Conservation (phyloP, 2,113 vertebrate genomes). For the Felis chaus region DNA sequence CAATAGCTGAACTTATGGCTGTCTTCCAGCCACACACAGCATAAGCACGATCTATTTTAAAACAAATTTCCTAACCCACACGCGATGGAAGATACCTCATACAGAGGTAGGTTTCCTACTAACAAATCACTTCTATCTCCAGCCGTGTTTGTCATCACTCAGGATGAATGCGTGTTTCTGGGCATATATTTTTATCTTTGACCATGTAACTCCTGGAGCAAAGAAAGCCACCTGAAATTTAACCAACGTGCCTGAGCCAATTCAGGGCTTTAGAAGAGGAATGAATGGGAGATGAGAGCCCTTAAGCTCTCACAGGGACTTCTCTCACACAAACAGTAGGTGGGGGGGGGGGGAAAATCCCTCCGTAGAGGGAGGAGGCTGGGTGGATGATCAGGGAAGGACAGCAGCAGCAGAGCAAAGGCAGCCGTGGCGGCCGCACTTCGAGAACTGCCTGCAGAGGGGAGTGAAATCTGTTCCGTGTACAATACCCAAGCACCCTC, state of each 20-base stretch:
- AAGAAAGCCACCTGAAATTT: constrained; percentile 51
- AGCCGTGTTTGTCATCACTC: constrained; percentile 17
- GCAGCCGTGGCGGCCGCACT: constrained; percentile 47
- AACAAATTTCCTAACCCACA: constrained; percentile 51
- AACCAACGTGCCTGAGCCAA: constrained; percentile 39
- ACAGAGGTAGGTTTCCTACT: constrained; percentile 1
- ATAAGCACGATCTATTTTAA: constrained; percentile 68
- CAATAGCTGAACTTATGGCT: constrained; percentile 70
- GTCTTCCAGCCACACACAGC: constrained; percentile 44
- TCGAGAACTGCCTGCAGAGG: constrained; percentile 62
- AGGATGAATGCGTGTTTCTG: neutral
- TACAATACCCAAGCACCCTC: constrained; percentile 60
- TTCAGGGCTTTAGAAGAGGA: constrained; percentile 31
- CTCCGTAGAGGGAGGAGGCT: constrained; percentile 19
- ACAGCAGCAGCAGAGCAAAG: constrained; percentile 36
- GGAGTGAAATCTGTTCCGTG: neutral
- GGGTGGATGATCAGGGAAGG: constrained; percentile 55
- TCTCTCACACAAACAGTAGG: constrained; percentile 43
- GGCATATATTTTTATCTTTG: constrained; percentile 48
- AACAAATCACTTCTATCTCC: constrained; percentile 49
- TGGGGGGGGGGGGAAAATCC: too few relatives aligned
- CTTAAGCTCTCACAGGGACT: constrained; percentile 21
- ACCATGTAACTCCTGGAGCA: neutral
- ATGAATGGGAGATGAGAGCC: constrained; percentile 58
- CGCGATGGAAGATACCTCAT: neutral